Base-by-base conservation (phyloP, 2,113 vertebrate genomes). In the Takifugu flavidus region DNA sequence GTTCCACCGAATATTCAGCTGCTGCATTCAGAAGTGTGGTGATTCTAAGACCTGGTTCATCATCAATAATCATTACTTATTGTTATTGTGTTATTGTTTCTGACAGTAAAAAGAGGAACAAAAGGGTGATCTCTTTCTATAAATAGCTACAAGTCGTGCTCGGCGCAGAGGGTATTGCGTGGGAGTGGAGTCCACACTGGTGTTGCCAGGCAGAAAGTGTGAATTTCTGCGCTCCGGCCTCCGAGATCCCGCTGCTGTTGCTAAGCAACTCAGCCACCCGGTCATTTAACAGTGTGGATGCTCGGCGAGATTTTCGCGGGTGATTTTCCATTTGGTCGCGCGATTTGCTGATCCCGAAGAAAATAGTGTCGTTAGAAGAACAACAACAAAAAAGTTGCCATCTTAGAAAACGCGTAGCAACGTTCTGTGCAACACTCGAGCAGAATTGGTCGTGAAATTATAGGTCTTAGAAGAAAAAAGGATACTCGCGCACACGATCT, bases 191-290 rank as follows among this genome's bases (percentile, higher is more conserved):
- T 67, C 74, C 58, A 72, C 75, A 58, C 72, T 25, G 71, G 53
- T 29, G 84, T 89, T 84, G 78, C 86, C 82, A 82, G 80, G 74
- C 61, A 86, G 78, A n/a, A 83, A 81, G 43, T 56, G 43, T 67
- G 62, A 49, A 39, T 79, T 70, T 77, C 78, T 68, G 75, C 74
- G 68, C 63, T 58, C 59, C 74, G 80, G 75, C 87, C 80, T 84
- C 72, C 39, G 58, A 77, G 81, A 82, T 67, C 77, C 26, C 25
- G 77, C 55, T 51, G 57, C 58, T 73, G 89, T 92, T 91, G 89
- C 91, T 76, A 87, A 63, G 90, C 88, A 90, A 91, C 90, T 51
- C 57, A 0, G 14, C 34, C 34, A 74, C 62, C 67, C 6, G 83
- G 85, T 91, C 88, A 90, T 78, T 39, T 88, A 80, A 74, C 56